Evolutionary conservation across 2,888 invertebrate species (phyloP).

Genomic region (Caenorhabditis parvicauda): DNA sequence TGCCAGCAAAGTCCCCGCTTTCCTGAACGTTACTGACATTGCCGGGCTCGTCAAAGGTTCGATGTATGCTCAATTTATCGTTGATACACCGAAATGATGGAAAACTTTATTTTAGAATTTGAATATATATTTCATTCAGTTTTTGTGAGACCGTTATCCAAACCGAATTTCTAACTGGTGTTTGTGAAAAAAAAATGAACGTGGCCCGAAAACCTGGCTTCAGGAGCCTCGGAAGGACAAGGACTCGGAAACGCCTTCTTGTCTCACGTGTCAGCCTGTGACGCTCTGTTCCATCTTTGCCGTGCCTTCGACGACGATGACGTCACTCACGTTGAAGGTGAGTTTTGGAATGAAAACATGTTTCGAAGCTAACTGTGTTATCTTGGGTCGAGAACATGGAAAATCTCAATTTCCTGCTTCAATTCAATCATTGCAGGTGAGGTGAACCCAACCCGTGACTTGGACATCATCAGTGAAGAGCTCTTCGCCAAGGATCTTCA

Average conservation of each 20-base stretch:
- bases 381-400: too few species aligned
- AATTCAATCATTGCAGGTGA: slow-evolving; percentile 69
- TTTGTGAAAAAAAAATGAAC: slow-evolving; percentile 1
- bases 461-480: slow-evolving; percentile 94
- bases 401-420: too few species aligned
- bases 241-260: slow-evolving; percentile 97
- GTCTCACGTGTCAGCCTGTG: slow-evolving; percentile 96
- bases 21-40: slow-evolving; percentile 93
- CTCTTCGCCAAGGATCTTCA: slow-evolving; percentile 87
- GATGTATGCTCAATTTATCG: too few species aligned
- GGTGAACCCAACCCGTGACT: slow-evolving; percentile 91
- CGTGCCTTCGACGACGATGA: slow-evolving; percentile 96
- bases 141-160: background rate
- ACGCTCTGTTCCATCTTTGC: slow-evolving; percentile 93
- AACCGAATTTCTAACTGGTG: background rate
- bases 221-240: slow-evolving; percentile 85
- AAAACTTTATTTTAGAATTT: background rate
- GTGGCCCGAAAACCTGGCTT: background rate
- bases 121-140: background rate
- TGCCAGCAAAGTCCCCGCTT: slow-evolving; percentile 85
- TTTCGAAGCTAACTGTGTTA: too few species aligned
- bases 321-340: slow-evolving; percentile 90
- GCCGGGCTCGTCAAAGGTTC: slow-evolving; percentile 95
- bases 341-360: background rate
- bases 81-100: background rate